Evolutionary conservation across 2,113 vertebrate species (phyloP).

Genomic region (Lanius collurio): DNA sequence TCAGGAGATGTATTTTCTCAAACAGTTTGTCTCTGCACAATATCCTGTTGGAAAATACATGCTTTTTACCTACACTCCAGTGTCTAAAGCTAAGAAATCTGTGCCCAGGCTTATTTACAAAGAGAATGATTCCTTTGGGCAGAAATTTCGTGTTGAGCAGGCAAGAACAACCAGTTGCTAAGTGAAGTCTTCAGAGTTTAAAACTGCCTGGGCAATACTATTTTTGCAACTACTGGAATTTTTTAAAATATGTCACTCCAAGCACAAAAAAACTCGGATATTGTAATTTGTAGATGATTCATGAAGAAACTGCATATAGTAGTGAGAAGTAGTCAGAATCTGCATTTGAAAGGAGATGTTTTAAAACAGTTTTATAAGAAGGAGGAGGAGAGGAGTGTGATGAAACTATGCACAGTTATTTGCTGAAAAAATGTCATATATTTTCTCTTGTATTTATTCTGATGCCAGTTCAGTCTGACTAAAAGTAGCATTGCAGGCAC

Average conservation of each 20-base stretch:
- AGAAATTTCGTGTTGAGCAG: not conserved
- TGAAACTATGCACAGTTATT: not conserved
- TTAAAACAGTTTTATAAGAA: not conserved
- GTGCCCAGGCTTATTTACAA: not conserved
- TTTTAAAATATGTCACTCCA: not conserved
- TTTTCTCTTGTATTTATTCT: not conserved
- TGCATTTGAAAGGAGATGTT: conserved; percentile 11
- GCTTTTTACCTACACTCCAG: not conserved
- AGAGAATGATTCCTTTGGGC: not conserved
- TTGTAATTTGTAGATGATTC: not conserved
- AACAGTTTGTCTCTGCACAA: not conserved
- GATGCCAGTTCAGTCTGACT: not conserved
- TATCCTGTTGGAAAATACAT: not conserved
- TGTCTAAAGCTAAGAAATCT: not conserved
- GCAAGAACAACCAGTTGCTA: not conserved
- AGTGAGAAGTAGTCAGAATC: not conserved
- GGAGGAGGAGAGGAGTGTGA: not conserved
- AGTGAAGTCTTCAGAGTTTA: not conserved
- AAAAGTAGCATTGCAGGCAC: not conserved
- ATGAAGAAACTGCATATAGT: not conserved
- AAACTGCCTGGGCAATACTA: not conserved
- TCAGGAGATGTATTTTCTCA: not conserved
- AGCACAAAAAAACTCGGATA: not conserved
- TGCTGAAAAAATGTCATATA: not conserved
- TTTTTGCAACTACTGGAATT: not conserved